Evolutionary conservation across 1,140 invertebrate species (phyloP).

Genomic region (Lepidostoma basale): DNA sequence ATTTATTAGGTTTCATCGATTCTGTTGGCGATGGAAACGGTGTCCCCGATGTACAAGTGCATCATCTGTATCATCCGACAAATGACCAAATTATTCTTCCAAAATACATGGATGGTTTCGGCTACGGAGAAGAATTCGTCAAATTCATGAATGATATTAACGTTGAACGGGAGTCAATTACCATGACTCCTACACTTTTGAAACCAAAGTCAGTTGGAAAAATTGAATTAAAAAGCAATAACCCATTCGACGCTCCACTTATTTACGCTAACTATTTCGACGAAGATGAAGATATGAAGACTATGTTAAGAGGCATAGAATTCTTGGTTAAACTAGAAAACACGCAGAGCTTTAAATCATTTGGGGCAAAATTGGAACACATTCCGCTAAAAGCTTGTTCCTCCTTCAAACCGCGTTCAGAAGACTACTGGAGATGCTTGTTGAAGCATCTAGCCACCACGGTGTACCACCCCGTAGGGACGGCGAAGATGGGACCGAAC

Average conservation of each 20-base stretch:
- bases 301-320: conserved; percentile 71
- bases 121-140: conserved; percentile 56
- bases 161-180: conserved; percentile 54
- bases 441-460: conserved; percentile 67
- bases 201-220: conserved; percentile 60
- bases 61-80: conserved; percentile 49
- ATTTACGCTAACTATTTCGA: conserved; percentile 85
- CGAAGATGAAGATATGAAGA: conserved; percentile 72
- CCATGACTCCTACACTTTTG: conserved; percentile 58
- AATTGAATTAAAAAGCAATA: conserved; percentile 50
- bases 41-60: conserved; percentile 53
- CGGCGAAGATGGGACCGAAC: conserved; percentile 77
- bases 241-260: conserved; percentile 64
- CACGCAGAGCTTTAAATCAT: conserved; percentile 59
- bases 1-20: conserved; percentile 52
- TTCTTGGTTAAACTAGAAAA: conserved; percentile 61
- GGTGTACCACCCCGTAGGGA: conserved; percentile 75
- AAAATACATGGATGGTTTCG: conserved; percentile 48
- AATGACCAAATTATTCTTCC: conserved; percentile 48
- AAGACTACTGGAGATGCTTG: conserved; percentile 70
- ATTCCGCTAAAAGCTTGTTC: conserved; percentile 56
- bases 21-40: conserved; percentile 44
- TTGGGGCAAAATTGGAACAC: conserved; percentile 55
- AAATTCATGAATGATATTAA: conserved; percentile 54
- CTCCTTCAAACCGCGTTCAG: conserved; percentile 54